Conservation (phyloP, 2,888 invertebrate genomes). For the Rhingia rostrata region DNA sequence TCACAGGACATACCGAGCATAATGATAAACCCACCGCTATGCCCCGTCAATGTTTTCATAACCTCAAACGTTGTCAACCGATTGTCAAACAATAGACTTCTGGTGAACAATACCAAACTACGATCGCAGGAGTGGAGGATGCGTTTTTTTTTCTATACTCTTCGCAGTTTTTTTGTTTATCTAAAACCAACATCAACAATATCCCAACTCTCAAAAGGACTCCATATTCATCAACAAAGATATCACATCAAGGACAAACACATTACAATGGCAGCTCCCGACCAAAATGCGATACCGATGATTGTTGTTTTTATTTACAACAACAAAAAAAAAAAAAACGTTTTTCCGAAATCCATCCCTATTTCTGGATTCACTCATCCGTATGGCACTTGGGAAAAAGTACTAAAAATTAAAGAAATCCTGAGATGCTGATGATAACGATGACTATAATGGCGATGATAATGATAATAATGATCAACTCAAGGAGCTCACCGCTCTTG, state of each 20-base stretch:
- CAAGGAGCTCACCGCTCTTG: slow-evolving; percentile 51
- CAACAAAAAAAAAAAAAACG: slow-evolving; percentile 17
- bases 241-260: slow-evolving; percentile 39
- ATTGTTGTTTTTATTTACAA: slow-evolving; percentile 58
- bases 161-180: slow-evolving; percentile 32
- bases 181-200: slow-evolving; percentile 57
- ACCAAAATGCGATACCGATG: slow-evolving; percentile 49
- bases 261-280: slow-evolving; percentile 27
- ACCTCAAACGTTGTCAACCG: slow-evolving; percentile 70
- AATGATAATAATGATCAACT: slow-evolving; percentile 73
- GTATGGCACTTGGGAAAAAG: slow-evolving; percentile 55
- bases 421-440: slow-evolving; percentile 69
- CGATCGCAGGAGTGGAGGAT: slow-evolving; percentile 40
- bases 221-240: slow-evolving; percentile 50
- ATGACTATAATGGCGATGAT: slow-evolving; percentile 67
- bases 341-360: slow-evolving; percentile 29
- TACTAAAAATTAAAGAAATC: slow-evolving; percentile 17
- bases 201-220: slow-evolving; percentile 42
- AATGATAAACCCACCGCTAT: slow-evolving; percentile 35
- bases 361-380: slow-evolving; percentile 60
- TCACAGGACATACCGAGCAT: slow-evolving; percentile 21
- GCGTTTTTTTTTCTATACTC: slow-evolving; percentile 19
- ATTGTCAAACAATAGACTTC: slow-evolving; percentile 66
- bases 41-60: slow-evolving; percentile 58
- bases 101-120: slow-evolving; percentile 49